Conservation (phyloP, 1,140 invertebrate genomes). For the Homarus americanus region DNA sequence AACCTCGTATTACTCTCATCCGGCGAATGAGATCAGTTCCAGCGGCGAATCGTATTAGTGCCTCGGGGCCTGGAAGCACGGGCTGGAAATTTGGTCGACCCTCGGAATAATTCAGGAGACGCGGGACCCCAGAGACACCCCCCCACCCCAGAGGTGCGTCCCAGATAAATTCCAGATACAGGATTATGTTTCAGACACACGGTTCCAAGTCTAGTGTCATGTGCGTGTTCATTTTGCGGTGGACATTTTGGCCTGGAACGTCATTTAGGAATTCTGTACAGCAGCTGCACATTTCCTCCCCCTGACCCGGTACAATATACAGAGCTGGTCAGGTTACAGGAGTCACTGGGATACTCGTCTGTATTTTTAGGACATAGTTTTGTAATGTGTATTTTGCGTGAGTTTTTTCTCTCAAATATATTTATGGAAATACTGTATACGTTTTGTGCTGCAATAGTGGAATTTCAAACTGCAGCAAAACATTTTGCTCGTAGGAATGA, state of each 20-base stretch:
- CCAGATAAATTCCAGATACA: neutral
- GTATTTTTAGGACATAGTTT: too few relatives aligned
- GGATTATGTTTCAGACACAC: neutral
- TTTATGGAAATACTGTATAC: too few relatives aligned
- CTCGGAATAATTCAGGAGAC: slow-evolving; percentile 29
- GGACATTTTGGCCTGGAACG: neutral
- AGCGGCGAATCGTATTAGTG: slow-evolving; percentile 37
- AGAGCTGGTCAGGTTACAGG: too few relatives aligned
- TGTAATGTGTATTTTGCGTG: too few relatives aligned
- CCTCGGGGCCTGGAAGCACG: slow-evolving; percentile 28
- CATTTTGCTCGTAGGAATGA: too few relatives aligned
- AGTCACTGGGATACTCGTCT: too few relatives aligned
- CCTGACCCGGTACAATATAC: too few relatives aligned
- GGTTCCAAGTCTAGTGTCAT: neutral
- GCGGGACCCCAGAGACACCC: neutral
- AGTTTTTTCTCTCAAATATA: too few relatives aligned
- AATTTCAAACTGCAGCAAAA: too few relatives aligned
- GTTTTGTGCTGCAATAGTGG: too few relatives aligned
- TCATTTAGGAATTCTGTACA: too few relatives aligned
- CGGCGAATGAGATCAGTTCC: slow-evolving; percentile 35
- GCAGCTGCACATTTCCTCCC: too few relatives aligned
- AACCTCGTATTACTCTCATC: slow-evolving; percentile 19
- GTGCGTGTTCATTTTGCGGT: neutral
- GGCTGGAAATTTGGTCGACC: slow-evolving; percentile 40
- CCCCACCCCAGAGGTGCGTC: neutral